Evolutionary conservation across 2,113 vertebrate genomes (phyloP).

Genomic region (Equus przewalskii): DNA sequence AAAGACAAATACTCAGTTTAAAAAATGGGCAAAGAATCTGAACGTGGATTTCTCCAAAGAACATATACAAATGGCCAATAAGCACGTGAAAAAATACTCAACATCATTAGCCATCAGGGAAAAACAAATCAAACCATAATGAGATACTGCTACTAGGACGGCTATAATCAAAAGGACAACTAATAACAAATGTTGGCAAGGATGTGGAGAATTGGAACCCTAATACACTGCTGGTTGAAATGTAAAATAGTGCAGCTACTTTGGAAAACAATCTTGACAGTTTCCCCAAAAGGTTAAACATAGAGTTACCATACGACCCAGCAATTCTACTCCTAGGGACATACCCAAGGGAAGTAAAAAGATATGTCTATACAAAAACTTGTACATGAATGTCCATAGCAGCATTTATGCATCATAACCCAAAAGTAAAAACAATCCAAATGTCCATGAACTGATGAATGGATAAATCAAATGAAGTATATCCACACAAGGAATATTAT

Average conservation of each 20-base stretch:
- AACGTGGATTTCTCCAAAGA: slow-evolving; percentile 19
- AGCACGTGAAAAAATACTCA: slow-evolving; percentile 12
- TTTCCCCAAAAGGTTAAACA: slow-evolving; percentile 15
- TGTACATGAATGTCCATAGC: not conserved
- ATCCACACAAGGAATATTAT: not conserved
- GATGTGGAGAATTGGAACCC: slow-evolving; percentile 13
- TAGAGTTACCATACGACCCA: not conserved
- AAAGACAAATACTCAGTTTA: not conserved
- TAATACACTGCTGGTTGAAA: not conserved
- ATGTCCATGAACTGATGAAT: not conserved
- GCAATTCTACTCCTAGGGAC: not conserved
- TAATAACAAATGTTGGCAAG: slow-evolving; percentile 29
- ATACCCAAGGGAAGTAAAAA: slow-evolving; percentile 32
- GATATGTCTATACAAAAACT: slow-evolving; percentile 21
- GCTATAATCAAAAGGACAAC: slow-evolving; percentile 24
- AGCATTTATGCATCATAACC: not conserved
- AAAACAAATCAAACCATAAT: slow-evolving; percentile 49
- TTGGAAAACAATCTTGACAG: slow-evolving; percentile 37
- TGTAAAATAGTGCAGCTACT: slow-evolving; percentile 3
- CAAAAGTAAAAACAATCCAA: not conserved
- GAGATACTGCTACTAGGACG: not conserved
- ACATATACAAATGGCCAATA: slow-evolving; percentile 18
- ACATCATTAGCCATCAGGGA: not conserved
- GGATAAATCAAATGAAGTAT: not conserved
- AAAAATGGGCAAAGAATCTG: slow-evolving; percentile 8